These are phyloP conservation scores for Lasius platythorax DNA, from an alignment of 2,888 invertebrate species.

Conservation along the genomic window DNA sequence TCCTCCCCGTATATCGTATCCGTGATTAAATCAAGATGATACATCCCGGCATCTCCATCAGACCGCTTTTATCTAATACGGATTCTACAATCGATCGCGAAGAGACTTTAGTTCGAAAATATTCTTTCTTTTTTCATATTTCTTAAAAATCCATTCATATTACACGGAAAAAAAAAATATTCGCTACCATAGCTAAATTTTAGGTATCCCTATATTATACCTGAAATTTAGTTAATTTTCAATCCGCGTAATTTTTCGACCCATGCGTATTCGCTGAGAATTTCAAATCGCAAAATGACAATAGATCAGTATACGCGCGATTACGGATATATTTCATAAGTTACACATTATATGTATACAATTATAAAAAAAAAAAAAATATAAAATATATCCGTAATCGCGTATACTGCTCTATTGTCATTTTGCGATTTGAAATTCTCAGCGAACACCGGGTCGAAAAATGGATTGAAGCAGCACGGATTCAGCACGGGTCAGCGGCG, in stretches of 20 bases:
- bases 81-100: too few relatives aligned
- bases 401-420: not conserved
- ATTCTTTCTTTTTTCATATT: not conserved
- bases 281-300: too few relatives aligned
- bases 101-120: not conserved
- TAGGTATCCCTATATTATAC: too few relatives aligned
- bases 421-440: not conserved
- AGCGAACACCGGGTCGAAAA: not conserved
- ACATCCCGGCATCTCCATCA: not conserved
- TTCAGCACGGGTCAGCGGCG: constrained; percentile 35
- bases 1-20: not conserved
- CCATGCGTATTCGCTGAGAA: too few relatives aligned
- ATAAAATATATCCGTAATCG: not conserved
- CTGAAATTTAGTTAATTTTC: too few relatives aligned
- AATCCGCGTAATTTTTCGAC: too few relatives aligned
- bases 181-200: too few relatives aligned
- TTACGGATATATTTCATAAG: too few relatives aligned
- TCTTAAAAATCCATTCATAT: not conserved
- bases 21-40: not conserved
- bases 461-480: constrained; percentile 16
- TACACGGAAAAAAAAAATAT: too few relatives aligned
- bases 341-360: not conserved
- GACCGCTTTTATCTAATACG: not conserved
- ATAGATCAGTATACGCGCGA: too few relatives aligned
- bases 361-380: not conserved